Percentiles rank a stretch among this genome's conserved stretches.
Evolutionary conservation across 2,888 invertebrate species (phyloP).

Genomic region (Lepidocyrtoides sp.): DNA sequence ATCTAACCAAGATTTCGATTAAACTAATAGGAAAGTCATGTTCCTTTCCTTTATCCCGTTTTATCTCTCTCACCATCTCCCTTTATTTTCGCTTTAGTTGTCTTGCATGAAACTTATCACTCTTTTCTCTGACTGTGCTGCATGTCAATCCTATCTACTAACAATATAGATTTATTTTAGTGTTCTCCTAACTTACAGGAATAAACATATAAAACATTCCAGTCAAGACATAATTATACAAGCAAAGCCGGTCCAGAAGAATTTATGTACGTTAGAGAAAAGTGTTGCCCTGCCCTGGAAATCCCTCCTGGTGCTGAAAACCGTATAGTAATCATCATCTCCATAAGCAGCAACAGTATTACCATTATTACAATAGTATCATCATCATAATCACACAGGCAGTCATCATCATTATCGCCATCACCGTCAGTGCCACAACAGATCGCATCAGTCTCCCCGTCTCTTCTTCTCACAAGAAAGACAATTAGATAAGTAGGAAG

Average conservation of each 20-base stretch:
- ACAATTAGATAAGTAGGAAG: slow-evolving; percentile 66
- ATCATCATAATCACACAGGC: slow-evolving; percentile 22
- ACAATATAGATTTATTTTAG: slow-evolving; percentile 1
- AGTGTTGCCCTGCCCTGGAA: slow-evolving; percentile 16
- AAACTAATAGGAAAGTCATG: slow-evolving; percentile 84
- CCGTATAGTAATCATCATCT: slow-evolving; percentile 33
- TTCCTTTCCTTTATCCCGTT: slow-evolving; percentile 73
- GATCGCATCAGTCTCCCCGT: slow-evolving; percentile 53
- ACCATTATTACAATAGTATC: slow-evolving; percentile 14
- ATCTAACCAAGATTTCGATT: slow-evolving; percentile 82
- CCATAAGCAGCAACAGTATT: slow-evolving; percentile 10
- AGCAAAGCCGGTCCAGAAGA: background rate
- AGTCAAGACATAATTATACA: slow-evolving; percentile 9
- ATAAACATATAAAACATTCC: slow-evolving; percentile 9
- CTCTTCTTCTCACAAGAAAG: slow-evolving; percentile 28
- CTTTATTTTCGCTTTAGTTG: slow-evolving; percentile 67
- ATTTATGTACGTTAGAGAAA: background rate
- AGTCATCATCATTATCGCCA: slow-evolving; percentile 60
- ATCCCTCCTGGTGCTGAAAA: slow-evolving; percentile 31
- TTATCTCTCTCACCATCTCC: slow-evolving; percentile 75
- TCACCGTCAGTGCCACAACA: slow-evolving; percentile 61
- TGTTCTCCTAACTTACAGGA: background rate
- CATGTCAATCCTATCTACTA: background rate
- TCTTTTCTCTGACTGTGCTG: slow-evolving; percentile 34
- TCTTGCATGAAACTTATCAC: slow-evolving; percentile 3